Base-by-base conservation (phyloP, 2,888 invertebrate genomes). In the Lycia hirtaria region DNA sequence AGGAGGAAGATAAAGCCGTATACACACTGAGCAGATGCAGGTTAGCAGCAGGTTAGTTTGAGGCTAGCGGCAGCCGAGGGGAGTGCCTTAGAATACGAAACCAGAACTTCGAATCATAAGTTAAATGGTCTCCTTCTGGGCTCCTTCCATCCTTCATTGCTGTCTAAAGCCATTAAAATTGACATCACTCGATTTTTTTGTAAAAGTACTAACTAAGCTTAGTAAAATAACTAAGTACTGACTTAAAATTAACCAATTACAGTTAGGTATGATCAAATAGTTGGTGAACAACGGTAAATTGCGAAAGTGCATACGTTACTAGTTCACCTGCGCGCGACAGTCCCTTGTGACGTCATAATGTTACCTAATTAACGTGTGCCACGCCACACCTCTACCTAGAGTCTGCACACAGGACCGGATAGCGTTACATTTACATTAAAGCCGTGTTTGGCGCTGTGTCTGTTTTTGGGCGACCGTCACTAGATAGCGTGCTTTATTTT, bases 291-390 rank as follows among this genome's bases (percentile, higher is more conserved):
- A 65, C 71, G 66, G 65, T 68, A 74, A 78, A 80, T 80, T 78
- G 63, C 54, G 72, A 72, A 78, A 78, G 73, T 80, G 80, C 81
- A 81, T 78, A 73, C 75, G 73, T 72, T 74, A 71, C 73, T 75
- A 81, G 75, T 80, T 73, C 70, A 78, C 76, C 72, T 77, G 75
- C 68, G 72, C 68, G 71, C 72, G 62, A 68, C 78, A 69, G 76
- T 81, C 83, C 75, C 79, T 45, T 57, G 81, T 75, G 87, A 82
- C 84, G 83, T 85, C 81, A 85, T 82, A 80, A 80, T 86, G 84
- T 85, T 80, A 83, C 80, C 81, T 85, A 87, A 88, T 88, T 88
- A 87, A 79, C 84, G 80, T 76, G 63, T 67, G 61, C 70, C 67
- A 73, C 70, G 72, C 69, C 69, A n/a, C n/a, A n/a, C n/a, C n/a